Conservation (phyloP, 1,140 invertebrate genomes). For the Aphis gossypii region DNA sequence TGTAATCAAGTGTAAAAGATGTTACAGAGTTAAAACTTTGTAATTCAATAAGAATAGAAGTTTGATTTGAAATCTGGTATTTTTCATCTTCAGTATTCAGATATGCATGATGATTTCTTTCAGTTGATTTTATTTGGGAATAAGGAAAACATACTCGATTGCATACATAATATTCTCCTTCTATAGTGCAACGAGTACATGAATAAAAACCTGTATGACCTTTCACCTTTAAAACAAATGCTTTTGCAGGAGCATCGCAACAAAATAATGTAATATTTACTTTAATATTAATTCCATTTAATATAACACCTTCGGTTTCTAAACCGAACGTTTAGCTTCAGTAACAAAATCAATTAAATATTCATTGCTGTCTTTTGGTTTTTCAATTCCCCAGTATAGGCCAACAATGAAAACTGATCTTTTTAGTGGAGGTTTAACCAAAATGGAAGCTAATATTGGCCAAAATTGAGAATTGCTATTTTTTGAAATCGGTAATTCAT, state of each 20-base stretch:
- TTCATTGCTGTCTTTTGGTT: slow-evolving; percentile 56
- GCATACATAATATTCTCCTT: slow-evolving; percentile 37
- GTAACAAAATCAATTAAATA: slow-evolving; percentile 60
- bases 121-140: not conserved
- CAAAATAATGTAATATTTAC: slow-evolving; percentile 51
- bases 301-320: slow-evolving; percentile 30
- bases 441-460: slow-evolving; percentile 28
- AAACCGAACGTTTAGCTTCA: slow-evolving; percentile 59
- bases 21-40: slow-evolving; percentile 63
- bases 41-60: slow-evolving; percentile 62
- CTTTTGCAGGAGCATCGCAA: slow-evolving; percentile 59
- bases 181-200: slow-evolving; percentile 53
- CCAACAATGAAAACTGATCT: slow-evolving; percentile 51
- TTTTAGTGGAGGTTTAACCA: not conserved
- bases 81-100: slow-evolving; percentile 62
- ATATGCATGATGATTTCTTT: slow-evolving; percentile 9
- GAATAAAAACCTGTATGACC: slow-evolving; percentile 48
- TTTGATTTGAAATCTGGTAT: slow-evolving; percentile 60
- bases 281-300: slow-evolving; percentile 24
- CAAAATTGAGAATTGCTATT: not conserved
- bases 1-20: slow-evolving; percentile 62
- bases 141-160: slow-evolving; percentile 27
- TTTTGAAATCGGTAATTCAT: not conserved
- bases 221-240: slow-evolving; percentile 57
- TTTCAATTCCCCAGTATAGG: slow-evolving; percentile 59